phyloP scores from a whole-genome alignment of 2,113 vertebrate species.

The Datnioides undecimradiatus region DNA sequence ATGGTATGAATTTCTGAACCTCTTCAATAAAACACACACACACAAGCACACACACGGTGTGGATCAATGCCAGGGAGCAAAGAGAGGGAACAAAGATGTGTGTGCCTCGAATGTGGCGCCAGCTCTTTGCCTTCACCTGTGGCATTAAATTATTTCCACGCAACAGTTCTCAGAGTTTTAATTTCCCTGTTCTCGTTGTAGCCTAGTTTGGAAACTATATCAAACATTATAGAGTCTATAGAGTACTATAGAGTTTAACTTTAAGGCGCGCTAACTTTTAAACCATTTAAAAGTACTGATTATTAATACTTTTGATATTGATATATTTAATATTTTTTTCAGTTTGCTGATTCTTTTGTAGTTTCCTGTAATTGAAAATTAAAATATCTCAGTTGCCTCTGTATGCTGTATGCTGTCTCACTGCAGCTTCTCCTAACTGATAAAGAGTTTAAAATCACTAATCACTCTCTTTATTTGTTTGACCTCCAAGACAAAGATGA shows the following conservation, averaged over 20 bases:
- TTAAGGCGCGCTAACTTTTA: no score
- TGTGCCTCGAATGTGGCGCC: slow-evolving; percentile 1
- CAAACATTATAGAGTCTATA: no score
- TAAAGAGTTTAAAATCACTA: no score
- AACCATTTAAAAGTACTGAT: no score
- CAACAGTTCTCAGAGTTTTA: slow-evolving; percentile 16
- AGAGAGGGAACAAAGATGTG: slow-evolving; percentile 27
- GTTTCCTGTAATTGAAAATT: neutral
- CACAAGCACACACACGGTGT: neutral
- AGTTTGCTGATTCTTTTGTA: neutral
- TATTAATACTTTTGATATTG: no score
- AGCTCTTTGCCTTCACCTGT: slow-evolving; percentile 48
- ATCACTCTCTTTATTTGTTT: neutral
- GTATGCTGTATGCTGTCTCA: no score
- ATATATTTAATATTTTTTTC: no score
- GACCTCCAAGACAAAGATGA: neutral
- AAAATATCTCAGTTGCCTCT: neutral
- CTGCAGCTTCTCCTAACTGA: no score
- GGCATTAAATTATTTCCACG: slow-evolving; percentile 24
- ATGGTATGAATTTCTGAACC: slow-evolving; percentile 65
- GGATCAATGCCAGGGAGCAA: slow-evolving; percentile 26
- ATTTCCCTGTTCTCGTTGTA: slow-evolving; percentile 6
- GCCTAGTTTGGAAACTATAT: slow-evolving; percentile 4
- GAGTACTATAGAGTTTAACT: no score
- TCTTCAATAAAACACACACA: slow-evolving; percentile 19